A percentile compares a stretch with the other conserved stretches of the same genome.
Conservation (phyloP, 2,113 vertebrate genomes). For the Ochotona curzoniae region DNA sequence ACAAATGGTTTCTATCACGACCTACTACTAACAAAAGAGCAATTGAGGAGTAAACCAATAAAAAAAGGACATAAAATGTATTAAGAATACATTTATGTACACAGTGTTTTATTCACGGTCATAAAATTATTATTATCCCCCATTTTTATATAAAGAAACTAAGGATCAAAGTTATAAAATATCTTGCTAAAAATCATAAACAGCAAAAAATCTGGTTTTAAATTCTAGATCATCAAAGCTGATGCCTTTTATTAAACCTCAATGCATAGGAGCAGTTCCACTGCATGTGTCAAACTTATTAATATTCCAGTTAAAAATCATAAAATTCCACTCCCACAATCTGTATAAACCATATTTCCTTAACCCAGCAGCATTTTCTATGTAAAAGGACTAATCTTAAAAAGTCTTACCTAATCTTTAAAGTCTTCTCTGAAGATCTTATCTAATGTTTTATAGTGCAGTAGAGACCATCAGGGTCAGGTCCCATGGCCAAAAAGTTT, state of each 20-base stretch:
- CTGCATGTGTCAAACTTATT: neutral
- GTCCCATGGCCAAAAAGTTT: neutral
- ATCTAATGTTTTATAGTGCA: neutral
- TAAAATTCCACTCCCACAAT: neutral
- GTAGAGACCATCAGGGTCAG: neutral
- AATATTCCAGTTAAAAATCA: neutral
- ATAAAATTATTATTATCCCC: neutral
- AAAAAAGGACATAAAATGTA: neutral
- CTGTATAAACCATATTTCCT: neutral
- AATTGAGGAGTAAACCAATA: neutral
- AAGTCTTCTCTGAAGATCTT: neutral
- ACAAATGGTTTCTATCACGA: neutral
- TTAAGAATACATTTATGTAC: neutral
- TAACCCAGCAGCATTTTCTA: neutral
- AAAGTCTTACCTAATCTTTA: too few relatives aligned
- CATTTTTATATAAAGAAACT: conserved; percentile 16
- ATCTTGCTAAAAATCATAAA: neutral
- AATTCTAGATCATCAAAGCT: neutral
- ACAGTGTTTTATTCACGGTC: neutral
- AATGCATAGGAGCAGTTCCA: neutral
- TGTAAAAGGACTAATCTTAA: neutral
- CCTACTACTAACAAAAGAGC: neutral
- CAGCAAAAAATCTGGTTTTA: neutral
- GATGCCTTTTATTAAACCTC: neutral
- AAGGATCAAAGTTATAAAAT: neutral